These are phyloP conservation scores for Pogonomyrmex californicus DNA, from an alignment of 1,140 invertebrate species.

Conservation along the genomic window DNA sequence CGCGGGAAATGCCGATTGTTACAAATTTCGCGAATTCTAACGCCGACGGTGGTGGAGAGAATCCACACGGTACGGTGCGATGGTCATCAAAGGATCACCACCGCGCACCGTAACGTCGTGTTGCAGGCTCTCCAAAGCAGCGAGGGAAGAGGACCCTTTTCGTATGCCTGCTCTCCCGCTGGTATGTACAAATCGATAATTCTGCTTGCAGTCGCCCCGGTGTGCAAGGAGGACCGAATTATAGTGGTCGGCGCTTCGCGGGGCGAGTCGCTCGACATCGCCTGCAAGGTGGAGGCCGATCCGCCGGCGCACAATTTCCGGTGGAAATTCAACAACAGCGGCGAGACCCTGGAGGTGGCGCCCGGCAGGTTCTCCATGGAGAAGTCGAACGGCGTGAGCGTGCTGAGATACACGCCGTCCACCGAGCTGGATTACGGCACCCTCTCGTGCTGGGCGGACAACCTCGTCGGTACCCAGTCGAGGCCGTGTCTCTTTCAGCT, in stretches of 20 bases:
- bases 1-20: not conserved
- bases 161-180: too few relatives aligned
- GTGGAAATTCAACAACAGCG: slow-evolving; percentile 97
- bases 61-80: not conserved
- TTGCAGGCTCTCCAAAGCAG: not conserved
- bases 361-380: slow-evolving; percentile 89
- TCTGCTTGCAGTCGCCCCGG: slow-evolving; percentile 91
- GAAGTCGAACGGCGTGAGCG: slow-evolving; percentile 85
- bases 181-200: slow-evolving; percentile 43
- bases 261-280: slow-evolving; percentile 93
- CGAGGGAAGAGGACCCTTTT: not conserved
- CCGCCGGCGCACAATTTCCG: slow-evolving; percentile 94
- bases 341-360: slow-evolving; percentile 93
- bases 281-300: slow-evolving; percentile 95
- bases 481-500: slow-evolving; percentile 94
- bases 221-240: slow-evolving; percentile 92
- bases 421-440: slow-evolving; percentile 91
- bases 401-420: slow-evolving; percentile 87
- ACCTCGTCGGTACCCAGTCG: slow-evolving; percentile 91
- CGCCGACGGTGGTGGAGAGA: not conserved
- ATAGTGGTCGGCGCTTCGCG: slow-evolving; percentile 94
- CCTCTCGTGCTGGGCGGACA: slow-evolving; percentile 92
- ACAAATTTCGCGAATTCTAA: not conserved
- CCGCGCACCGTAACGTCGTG: not conserved
- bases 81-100: slow-evolving; percentile 4